Conservation (phyloP, 1,140 invertebrate genomes). For the Sminthurides bifidus region DNA sequence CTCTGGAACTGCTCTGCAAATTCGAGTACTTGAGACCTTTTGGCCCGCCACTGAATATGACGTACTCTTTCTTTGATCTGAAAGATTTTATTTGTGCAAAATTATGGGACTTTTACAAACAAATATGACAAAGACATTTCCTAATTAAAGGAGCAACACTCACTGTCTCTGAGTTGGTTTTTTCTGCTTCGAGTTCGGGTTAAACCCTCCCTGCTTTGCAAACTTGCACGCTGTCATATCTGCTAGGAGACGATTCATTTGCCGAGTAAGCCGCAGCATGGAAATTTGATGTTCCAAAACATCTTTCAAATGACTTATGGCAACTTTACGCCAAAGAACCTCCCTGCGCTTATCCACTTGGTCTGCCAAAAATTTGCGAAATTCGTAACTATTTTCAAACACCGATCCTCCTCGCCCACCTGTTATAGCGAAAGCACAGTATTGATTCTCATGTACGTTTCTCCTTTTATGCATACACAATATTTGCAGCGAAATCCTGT, state of each 20-base stretch:
- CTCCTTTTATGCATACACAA: too few relatives aligned
- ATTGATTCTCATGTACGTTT: too few relatives aligned
- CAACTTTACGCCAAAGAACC: too few relatives aligned
- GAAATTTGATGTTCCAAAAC: conserved; percentile 3
- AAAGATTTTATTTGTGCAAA: background rate
- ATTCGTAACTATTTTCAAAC: too few relatives aligned
- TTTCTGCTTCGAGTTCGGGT: too few relatives aligned
- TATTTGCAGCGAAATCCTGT: too few relatives aligned
- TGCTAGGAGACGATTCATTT: background rate
- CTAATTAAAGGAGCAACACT: background rate
- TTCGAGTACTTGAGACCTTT: conserved; percentile 1
- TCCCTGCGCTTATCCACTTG: too few relatives aligned
- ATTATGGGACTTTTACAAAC: background rate
- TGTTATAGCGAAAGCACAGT: too few relatives aligned
- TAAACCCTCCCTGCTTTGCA: background rate
- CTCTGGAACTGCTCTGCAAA: background rate
- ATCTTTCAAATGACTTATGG: background rate
- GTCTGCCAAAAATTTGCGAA: too few relatives aligned
- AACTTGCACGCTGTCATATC: background rate
- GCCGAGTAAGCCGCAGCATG: conserved; percentile 1
- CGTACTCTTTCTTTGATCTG: background rate
- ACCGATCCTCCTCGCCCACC: too few relatives aligned
- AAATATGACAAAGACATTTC: background rate
- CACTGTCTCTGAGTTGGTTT: background rate
- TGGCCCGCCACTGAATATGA: background rate